Base-by-base conservation (phyloP, 2,797 vertebrate species). In the Ceryle rudis region DNA sequence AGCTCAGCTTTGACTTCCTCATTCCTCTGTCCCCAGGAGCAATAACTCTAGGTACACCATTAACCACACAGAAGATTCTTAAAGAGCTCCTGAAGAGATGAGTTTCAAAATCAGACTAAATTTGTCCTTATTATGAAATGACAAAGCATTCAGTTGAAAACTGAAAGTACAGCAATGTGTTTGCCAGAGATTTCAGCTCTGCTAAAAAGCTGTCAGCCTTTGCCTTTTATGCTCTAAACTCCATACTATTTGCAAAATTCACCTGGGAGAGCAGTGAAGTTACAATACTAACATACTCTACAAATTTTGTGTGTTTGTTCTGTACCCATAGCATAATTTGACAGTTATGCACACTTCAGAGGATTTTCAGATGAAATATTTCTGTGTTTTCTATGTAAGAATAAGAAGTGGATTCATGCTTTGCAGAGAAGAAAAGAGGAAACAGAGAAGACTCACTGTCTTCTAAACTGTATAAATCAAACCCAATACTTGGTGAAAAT, bases 141-240 rank as follows among this genome's bases (percentile, higher is more conserved):
- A 95, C 75, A 95, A 96, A 94, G 81, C 64, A 89, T 87, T 94
- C 82, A 80, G 52, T 39, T 77, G 71, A 91, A 95, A 86, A 77
- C 52, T 80, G 60, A 89, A 90, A 86, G 71, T 92, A 95, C 90
- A 82, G 83, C 79, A 96, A 83, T 74, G 15, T 81, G 19, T 86
- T 92, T 92, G 69, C 41, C 61, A 83, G 69, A 86, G 26, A 83
- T 78, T 94, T 96, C 57, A 92, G 29, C 75, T 83, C 39, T 81
- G 37, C 49, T 92, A 78, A 86, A 93, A 91, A 58, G 15, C 69
- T 81, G 72, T 86, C 84, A 88, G 28, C 35, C 22, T 94, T 42
- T 57, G 28, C 35, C 26, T 94, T 42, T 54, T 72, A 78, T 15
- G 62, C 41, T 55, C 29, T 67, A 64, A 49, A 62, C 42, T 44